Conservation (phyloP, 2,797 vertebrate species). For the Bovichtus diacanthus region DNA sequence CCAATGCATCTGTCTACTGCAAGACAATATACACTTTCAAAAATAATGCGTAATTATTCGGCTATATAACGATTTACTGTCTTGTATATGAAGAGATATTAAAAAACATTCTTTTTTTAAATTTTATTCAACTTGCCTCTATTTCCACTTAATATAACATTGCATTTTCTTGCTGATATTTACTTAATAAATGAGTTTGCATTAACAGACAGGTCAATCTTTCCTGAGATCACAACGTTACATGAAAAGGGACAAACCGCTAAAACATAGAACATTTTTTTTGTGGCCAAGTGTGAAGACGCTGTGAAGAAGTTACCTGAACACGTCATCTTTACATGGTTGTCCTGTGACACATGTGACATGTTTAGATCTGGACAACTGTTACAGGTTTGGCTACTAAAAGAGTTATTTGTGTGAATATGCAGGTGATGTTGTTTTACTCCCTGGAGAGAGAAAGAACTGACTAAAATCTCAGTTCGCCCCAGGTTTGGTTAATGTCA, state of each 20-base stretch:
- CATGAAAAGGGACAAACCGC: not conserved
- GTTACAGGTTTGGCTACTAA: not conserved
- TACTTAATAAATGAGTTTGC: not conserved
- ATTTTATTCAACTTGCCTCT: not conserved
- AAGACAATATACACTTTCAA: not conserved
- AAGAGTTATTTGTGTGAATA: not conserved
- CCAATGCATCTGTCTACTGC: not conserved
- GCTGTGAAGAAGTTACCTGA: not conserved
- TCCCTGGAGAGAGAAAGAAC: not conserved
- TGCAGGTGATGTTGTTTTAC: not conserved
- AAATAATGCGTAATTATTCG: not conserved
- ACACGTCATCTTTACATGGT: not conserved
- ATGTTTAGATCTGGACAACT: not conserved
- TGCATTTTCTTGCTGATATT: too few relatives aligned
- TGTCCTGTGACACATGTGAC: not conserved
- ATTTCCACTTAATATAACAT: not conserved
- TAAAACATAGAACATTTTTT: not conserved
- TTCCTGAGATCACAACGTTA: not conserved
- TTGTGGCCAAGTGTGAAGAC: not conserved
- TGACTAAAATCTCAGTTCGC: slow-evolving; percentile 1
- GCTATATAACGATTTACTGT: not conserved
- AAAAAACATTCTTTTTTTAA: not conserved
- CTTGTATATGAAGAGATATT: not conserved
- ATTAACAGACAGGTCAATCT: not conserved
- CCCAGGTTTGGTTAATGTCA: slow-evolving; percentile 23